Evolutionary conservation across 2,888 invertebrate species (phyloP), one percentile per base, ranked within the genome.

Genomic region (Alsophila aescularia): DNA sequence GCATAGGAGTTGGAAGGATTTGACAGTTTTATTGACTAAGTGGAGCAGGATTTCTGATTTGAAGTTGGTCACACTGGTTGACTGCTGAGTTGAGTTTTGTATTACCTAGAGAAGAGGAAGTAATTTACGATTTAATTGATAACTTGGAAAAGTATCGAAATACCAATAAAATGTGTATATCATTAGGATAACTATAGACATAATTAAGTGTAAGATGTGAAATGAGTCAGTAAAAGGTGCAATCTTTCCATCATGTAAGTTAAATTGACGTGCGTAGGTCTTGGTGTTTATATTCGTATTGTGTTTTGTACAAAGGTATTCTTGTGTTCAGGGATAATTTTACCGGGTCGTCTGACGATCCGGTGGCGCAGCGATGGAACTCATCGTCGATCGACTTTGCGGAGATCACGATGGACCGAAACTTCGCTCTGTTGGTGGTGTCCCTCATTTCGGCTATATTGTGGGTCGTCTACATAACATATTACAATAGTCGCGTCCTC

Each of bases 401-500:
- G 66, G 94, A 96, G 67, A 94, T 96, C 73, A 92, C 96, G 67
- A 87, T 90, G 93, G 96, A 97, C 86, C 94, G 95, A 70, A 96
- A 96, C 79, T 86, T 93, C 85, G 93, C 92, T 70, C 95, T 95
- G 92, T 92, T 97, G 65, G 92, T 98, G 16, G 95, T 95, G 70
- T 97, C 97, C 54, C 92, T 98, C 43, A 93, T 96, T 68, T 95
- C 96, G 59, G 96, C 96, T 15, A 96, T 97, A 77, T 93, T 95
- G 32, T 99, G 98, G 98, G 94, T 98, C 45, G 96, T 98, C 66
- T 99, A 98, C 87, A 96, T 98, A 73, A 96, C 97, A 0, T 98
- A 97, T 88, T 99, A 98, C 90, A 98, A 98, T 85, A 98, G 98
- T 48, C 94, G 98, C 60, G 94, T 99, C 2, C 93, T 98, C 67